Conservation (phyloP, 2,888 invertebrate genomes). For the Sisyra nigra region DNA sequence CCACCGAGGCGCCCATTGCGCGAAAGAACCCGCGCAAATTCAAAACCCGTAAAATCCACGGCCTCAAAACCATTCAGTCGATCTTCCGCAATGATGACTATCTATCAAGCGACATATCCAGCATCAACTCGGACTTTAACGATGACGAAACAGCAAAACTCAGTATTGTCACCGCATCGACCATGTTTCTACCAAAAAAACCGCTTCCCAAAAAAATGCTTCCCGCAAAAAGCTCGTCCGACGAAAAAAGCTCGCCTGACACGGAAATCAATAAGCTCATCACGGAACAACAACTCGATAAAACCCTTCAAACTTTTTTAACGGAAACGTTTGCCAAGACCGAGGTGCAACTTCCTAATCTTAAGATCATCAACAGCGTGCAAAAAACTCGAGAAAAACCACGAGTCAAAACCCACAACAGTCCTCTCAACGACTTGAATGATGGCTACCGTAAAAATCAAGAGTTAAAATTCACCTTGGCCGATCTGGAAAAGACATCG, state of each 20-base stretch:
- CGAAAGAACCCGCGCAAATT: constrained; percentile 26
- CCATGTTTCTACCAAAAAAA: constrained; percentile 11
- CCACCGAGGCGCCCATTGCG: constrained; percentile 25
- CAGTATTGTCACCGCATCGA: neutral
- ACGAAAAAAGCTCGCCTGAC: constrained; percentile 2
- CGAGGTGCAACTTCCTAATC: constrained; percentile 11
- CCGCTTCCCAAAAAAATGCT: neutral
- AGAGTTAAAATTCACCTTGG: neutral
- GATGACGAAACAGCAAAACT: constrained; percentile 7
- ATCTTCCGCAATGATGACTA: constrained; percentile 28
- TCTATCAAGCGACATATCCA: constrained; percentile 26
- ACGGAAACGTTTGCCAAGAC: constrained; percentile 23
- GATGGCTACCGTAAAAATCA: neutral
- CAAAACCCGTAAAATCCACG: constrained; percentile 31
- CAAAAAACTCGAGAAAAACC: constrained; percentile 14
- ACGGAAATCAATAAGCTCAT: constrained; percentile 8
- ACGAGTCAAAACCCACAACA: neutral
- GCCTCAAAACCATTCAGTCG: constrained; percentile 30
- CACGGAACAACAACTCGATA: constrained; percentile 19
- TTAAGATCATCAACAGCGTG: constrained; percentile 17
- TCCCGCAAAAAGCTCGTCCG: neutral
- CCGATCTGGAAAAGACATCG: too few species aligned
- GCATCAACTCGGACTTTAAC: constrained; percentile 23
- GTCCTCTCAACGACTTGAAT: neutral
- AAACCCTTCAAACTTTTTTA: constrained; percentile 26